These are phyloP conservation scores for Acronicta aceris DNA, from an alignment of 2,888 invertebrate genomes.

Conservation along the genomic window DNA sequence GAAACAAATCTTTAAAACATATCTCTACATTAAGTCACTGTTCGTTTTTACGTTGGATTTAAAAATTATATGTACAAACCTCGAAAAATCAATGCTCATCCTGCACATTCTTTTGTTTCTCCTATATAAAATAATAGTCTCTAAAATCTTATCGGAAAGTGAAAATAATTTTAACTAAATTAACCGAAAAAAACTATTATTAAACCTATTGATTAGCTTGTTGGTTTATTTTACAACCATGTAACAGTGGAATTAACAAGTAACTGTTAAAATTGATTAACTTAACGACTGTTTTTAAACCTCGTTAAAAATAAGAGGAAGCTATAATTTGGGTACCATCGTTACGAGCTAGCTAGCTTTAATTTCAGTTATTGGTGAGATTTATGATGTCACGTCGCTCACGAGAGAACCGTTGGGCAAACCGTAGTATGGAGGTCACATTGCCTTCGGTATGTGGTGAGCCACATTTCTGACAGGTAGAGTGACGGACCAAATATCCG, in stretches of 20 bases:
- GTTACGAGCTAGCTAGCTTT: slow-evolving; percentile 43
- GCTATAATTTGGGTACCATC: slow-evolving; percentile 50
- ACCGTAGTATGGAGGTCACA: slow-evolving; percentile 50
- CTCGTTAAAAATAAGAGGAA: slow-evolving; percentile 52
- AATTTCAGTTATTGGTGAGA: slow-evolving; percentile 53
- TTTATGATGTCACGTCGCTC: slow-evolving; percentile 50
- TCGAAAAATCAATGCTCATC: too few relatives aligned
- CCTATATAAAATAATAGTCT: too few relatives aligned
- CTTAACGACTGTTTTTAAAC: slow-evolving; percentile 43
- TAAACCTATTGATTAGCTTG: slow-evolving; percentile 38
- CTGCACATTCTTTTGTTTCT: too few relatives aligned
- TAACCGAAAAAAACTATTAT: slow-evolving; percentile 3
- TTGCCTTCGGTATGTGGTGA: slow-evolving; percentile 28
- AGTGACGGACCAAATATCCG: slow-evolving; percentile 28
- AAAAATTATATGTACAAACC: too few relatives aligned
- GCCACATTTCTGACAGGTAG: slow-evolving; percentile 24
- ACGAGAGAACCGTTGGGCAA: slow-evolving; percentile 36
- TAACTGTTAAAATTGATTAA: slow-evolving; percentile 52
- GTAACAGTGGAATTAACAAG: slow-evolving; percentile 23
- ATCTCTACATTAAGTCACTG: too few relatives aligned
- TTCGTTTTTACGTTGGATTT: too few relatives aligned
- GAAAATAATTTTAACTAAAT: slow-evolving; percentile 5
- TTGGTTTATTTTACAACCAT: slow-evolving; percentile 42
- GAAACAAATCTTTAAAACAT: too few relatives aligned
- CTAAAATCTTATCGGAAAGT: not conserved